A percentile compares a stretch with the other conserved stretches of the same genome.
Evolutionary conservation across 2,797 vertebrate genomes (phyloP).

Genomic region (Cyclopterus lumpus): DNA sequence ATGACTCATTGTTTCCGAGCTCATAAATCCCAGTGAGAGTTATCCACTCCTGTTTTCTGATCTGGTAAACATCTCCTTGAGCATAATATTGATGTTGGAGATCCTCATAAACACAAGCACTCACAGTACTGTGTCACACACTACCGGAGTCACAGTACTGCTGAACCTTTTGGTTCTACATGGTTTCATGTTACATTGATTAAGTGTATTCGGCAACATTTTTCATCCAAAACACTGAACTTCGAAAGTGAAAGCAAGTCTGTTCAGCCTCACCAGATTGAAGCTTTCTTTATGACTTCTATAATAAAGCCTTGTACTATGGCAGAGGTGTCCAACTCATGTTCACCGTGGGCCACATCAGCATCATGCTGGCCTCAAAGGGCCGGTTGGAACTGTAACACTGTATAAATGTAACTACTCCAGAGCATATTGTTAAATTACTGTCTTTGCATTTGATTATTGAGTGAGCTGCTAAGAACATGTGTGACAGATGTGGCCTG

Average conservation of each 20-base stretch:
- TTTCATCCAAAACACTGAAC: neutral
- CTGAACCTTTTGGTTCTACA: neutral
- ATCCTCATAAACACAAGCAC: neutral
- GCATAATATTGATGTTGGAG: neutral
- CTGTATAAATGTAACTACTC: no score
- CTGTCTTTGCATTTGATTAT: no score
- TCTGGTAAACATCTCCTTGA: neutral
- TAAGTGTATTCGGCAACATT: neutral
- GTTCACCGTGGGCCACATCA: no score
- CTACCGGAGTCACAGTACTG: neutral
- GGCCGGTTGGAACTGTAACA: no score
- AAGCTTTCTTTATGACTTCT: neutral
- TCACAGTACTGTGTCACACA: slow-evolving; percentile 2
- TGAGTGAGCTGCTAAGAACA: no score
- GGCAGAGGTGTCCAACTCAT: no score
- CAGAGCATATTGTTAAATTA: no score
- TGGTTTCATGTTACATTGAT: neutral
- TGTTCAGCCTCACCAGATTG: neutral
- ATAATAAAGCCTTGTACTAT: neutral
- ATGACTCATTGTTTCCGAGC: slow-evolving; percentile 23
- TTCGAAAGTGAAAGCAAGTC: neutral
- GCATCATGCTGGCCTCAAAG: no score
- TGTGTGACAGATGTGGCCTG: no score
- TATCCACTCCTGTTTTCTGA: slow-evolving; percentile 4
- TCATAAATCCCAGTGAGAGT: slow-evolving; percentile 12